Evolutionary conservation across 2,888 invertebrate genomes (phyloP).

Genomic region (Hylaea fasciaria): DNA sequence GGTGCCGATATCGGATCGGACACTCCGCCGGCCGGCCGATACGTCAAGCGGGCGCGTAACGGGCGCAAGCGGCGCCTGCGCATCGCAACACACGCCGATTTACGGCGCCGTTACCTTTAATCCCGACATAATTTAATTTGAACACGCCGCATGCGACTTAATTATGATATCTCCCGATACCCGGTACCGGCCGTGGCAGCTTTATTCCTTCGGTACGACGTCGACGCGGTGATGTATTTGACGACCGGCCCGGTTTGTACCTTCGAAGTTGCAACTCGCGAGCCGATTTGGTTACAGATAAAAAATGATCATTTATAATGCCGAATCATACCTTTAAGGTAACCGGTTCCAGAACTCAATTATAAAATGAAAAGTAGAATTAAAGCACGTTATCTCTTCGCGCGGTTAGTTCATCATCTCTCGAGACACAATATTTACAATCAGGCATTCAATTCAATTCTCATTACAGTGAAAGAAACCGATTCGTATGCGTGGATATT

Average conservation of each 20-base stretch:
- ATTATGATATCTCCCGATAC: conserved; percentile 73
- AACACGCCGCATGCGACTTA: conserved; percentile 71
- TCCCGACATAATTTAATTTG: conserved; percentile 78
- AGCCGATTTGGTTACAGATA: conserved; percentile 20
- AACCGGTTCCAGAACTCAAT: conserved; percentile 12
- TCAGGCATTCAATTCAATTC: conserved; percentile 42
- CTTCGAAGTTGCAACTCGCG: neutral
- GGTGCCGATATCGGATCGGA: conserved; percentile 32
- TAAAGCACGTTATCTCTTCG: conserved; percentile 16
- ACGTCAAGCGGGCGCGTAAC: conserved; percentile 66
- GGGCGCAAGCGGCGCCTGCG: conserved; percentile 59
- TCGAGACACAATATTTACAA: conserved; percentile 32
- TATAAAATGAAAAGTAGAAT: conserved; percentile 25
- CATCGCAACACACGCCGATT: conserved; percentile 57
- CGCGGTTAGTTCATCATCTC: conserved; percentile 25
- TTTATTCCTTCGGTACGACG: conserved; percentile 23
- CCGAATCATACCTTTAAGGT: conserved; percentile 7
- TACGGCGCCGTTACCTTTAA: conserved; percentile 73
- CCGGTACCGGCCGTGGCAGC: conserved; percentile 35
- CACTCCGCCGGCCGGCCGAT: conserved; percentile 47
- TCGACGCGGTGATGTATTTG: conserved; percentile 21
- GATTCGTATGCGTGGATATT: conserved; percentile 43
- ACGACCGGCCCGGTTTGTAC: conserved; percentile 9
- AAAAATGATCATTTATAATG: conserved; percentile 20
- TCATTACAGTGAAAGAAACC: conserved; percentile 42